Percentiles rank a stretch among this genome's conserved stretches.
Conservation (phyloP, 2,113 vertebrate species). For the Laticauda laticaudata region DNA sequence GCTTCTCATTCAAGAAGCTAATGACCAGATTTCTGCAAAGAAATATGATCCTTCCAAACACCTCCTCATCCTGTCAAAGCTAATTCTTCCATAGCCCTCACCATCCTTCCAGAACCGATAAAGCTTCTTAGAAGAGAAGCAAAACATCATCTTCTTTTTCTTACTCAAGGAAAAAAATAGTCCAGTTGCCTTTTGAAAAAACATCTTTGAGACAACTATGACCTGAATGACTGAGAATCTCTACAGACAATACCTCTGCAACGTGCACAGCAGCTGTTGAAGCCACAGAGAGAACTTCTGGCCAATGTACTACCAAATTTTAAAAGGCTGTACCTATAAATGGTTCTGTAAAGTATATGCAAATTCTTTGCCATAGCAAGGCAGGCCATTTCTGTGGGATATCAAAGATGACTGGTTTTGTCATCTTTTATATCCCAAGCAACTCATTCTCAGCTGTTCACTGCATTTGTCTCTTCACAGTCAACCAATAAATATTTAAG, state of each 20-base stretch:
- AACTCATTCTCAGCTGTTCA: not conserved
- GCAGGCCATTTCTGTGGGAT: not conserved
- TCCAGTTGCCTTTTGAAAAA: not conserved
- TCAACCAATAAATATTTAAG: not conserved
- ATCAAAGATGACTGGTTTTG: not conserved
- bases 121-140: not conserved
- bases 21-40: not conserved
- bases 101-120: not conserved
- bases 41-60: not conserved
- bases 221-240: not conserved
- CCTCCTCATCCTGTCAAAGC: not conserved
- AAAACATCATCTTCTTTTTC: not conserved
- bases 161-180: not conserved
- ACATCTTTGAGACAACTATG: not conserved
- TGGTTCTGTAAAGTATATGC: not conserved
- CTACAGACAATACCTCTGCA: not conserved
- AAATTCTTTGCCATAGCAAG: not conserved
- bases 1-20: not conserved
- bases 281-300: not conserved
- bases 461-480: not conserved
- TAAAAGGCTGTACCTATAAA: not conserved
- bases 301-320: not conserved
- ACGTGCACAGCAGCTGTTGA: not conserved
- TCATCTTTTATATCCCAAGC: not conserved
- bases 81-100: not conserved